Evolutionary conservation across 2,113 vertebrate species (phyloP), one percentile per base, ranked within the genome.

Genomic region (Ochotona princeps): DNA sequence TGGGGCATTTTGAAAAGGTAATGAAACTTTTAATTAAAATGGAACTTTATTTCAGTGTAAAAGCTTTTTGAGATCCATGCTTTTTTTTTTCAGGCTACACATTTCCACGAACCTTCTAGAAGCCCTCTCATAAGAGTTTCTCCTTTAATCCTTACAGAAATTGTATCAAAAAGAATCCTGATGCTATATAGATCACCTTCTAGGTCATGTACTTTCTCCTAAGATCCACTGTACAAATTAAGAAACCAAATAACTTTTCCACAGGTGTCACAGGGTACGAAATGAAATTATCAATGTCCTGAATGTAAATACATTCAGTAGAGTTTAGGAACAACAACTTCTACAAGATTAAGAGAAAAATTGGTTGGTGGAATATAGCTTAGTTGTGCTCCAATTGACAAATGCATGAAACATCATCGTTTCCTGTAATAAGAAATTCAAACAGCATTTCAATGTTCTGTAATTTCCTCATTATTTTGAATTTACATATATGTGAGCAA

Each of bases 291-390:
- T 20, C 28, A 66, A 54, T 72, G 28, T 23, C 51, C 13, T 80
- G 44, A 67, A 89, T 63, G 13, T 72, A 70, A 89, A 75, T 66
- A 15, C 28, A 35, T 82, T 94, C 35, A 80, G 38, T 86, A 91
- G 15, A 75, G 5, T 54, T 91, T 11, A 20, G 14, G 44, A 82
- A 78, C 28, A 92, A 72, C 44, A 13, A 49, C 15, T 72, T 10
- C 23, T 26, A 57, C 0, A 32, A 38, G 20, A 17, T 66, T 88
- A 75, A 87, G 28, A 92, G n/a, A 92, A 82, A 44, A 82, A 74
- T 4, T 47, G 18, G 60, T 25, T 60, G 32, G 17, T 25, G 30
- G 84, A 51, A 47, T 20, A 47, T 26, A 28, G 32, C 57, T 67
- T 87, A 61, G 80, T 72, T 78, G 51, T 8, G 51, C 35, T 78